A percentile compares a stretch with the other conserved stretches of the same genome.
Conservation (phyloP, 2,113 vertebrate genomes). For the Labeo catla region DNA sequence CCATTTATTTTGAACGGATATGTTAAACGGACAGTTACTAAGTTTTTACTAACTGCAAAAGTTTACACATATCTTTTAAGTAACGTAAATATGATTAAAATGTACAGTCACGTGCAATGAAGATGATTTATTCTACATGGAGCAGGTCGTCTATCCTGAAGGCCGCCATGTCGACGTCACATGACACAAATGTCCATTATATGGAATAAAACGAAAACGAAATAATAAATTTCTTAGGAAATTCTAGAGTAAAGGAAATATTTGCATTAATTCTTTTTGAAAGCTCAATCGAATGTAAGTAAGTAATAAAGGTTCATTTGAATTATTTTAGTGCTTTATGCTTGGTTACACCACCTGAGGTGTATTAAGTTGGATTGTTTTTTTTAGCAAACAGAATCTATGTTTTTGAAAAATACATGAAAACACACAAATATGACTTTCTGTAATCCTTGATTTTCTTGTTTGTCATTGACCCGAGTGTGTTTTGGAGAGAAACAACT, state of each 20-base stretch:
- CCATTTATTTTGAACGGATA: neutral
- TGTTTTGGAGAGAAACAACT: conserved; percentile 1
- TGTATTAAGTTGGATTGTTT: neutral
- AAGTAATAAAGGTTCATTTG: neutral
- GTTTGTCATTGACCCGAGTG: neutral
- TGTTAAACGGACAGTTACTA: no score
- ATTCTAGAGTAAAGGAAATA: neutral
- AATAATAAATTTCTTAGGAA: neutral
- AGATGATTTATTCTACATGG: no score
- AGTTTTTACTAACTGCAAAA: neutral
- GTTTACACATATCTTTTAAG: neutral
- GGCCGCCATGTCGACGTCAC: conserved; percentile 9
- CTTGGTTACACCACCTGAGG: neutral
- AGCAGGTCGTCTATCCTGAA: neutral
- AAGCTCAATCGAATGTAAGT: no score
- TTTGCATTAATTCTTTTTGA: no score
- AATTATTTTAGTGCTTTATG: neutral
- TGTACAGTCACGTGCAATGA: no score
- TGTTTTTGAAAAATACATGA: neutral
- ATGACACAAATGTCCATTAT: neutral
- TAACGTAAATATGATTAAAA: neutral
- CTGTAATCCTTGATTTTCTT: neutral
- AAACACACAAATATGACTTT: neutral
- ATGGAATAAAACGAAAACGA: neutral
- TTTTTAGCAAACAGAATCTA: neutral